Conservation (phyloP, 2,113 vertebrate genomes). For the Dascyllus trimaculatus region DNA sequence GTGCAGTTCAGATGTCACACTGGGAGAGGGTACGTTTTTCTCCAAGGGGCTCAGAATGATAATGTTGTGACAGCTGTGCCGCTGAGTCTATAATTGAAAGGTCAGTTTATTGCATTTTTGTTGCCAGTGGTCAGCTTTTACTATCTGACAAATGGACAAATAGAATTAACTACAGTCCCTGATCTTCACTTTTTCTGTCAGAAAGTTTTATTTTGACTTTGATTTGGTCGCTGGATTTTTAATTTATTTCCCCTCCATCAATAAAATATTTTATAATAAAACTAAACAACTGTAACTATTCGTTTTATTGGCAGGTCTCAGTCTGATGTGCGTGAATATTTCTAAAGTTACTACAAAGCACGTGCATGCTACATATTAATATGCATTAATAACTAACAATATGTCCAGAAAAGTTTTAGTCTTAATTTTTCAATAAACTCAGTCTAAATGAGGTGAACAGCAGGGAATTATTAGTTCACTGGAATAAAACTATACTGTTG, state of each 20-base stretch:
- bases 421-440: neutral
- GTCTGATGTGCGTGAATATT: too few species aligned
- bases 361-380: too few species aligned
- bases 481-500: neutral
- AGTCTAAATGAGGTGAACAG: neutral
- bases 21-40: slow-evolving; percentile 24
- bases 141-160: slow-evolving; percentile 30
- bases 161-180: neutral
- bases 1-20: slow-evolving; percentile 52
- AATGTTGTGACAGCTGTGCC: slow-evolving; percentile 66
- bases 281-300: too few species aligned
- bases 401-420: too few species aligned
- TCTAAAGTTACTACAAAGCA: too few species aligned
- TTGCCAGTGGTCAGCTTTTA: neutral
- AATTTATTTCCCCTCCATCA: too few species aligned
- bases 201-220: too few species aligned
- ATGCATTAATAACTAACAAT: too few species aligned
- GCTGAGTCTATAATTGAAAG: slow-evolving; percentile 24
- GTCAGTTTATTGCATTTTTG: slow-evolving; percentile 22
- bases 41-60: slow-evolving; percentile 13
- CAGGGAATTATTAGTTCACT: neutral
- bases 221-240: neutral
- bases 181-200: too few species aligned
- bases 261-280: too few species aligned
- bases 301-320: too few species aligned